Percentiles rank a stretch among this genome's conserved stretches.
phyloP scores from a whole-genome alignment of 2,888 invertebrate genomes.

The Creontiades dilutus region DNA sequence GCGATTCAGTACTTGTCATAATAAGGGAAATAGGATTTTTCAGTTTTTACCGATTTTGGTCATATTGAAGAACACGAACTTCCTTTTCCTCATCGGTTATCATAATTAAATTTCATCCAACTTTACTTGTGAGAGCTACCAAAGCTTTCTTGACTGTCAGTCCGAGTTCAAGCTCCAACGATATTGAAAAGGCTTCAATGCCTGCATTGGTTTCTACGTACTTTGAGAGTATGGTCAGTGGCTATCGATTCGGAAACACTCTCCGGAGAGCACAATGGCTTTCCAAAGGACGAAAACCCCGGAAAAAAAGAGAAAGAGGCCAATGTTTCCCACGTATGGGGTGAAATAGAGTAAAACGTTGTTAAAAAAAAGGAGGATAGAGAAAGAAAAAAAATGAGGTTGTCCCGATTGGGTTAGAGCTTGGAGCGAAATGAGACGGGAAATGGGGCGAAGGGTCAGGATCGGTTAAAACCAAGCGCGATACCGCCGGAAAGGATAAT shows the following conservation, averaged over 20 bases:
- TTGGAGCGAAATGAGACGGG: slow-evolving; percentile 4
- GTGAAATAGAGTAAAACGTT: slow-evolving; percentile 4
- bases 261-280: neutral
- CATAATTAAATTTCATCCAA: no score
- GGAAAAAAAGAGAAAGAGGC: neutral
- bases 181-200: no score
- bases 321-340: neutral
- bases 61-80: no score
- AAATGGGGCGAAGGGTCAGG: neutral
- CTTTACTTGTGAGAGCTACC: no score
- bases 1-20: no score
- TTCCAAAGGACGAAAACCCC: slow-evolving; percentile 3
- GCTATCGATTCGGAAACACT: slow-evolving; percentile 9
- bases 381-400: neutral
- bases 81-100: no score
- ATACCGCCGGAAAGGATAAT: slow-evolving; percentile 34
- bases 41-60: no score
- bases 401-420: slow-evolving; percentile 17
- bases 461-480: slow-evolving; percentile 20
- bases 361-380: neutral
- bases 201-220: neutral
- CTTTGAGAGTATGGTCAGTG: neutral
- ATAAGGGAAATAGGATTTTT: no score
- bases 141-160: no score
- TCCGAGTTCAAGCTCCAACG: no score